phyloP scores from a whole-genome alignment of 1,140 invertebrate genomes.

The Drosophila aff. region DNA sequence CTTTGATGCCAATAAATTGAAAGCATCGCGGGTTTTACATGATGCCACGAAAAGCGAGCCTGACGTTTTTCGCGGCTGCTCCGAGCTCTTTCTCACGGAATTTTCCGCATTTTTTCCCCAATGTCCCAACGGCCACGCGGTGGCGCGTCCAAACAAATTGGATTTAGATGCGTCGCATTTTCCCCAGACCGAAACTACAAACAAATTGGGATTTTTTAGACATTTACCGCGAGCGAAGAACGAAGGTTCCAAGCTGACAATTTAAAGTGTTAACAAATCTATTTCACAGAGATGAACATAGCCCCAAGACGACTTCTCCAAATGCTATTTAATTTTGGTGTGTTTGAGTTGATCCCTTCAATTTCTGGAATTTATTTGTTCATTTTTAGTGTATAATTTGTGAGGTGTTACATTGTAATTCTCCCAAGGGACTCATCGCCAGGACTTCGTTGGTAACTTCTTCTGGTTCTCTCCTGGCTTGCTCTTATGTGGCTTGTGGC shows the following conservation, averaged over 20 bases:
- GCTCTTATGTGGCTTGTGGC: not conserved
- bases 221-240: not conserved
- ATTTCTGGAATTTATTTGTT: not conserved
- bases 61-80: constrained; percentile 10
- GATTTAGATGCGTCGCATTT: constrained; percentile 6
- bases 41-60: constrained; percentile 22
- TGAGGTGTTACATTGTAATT: not conserved
- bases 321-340: not conserved
- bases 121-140: not conserved
- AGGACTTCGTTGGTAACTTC: too few species aligned
- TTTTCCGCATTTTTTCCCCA: constrained; percentile 3
- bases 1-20: constrained; percentile 58
- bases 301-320: too few species aligned
- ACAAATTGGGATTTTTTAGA: not conserved
- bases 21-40: constrained; percentile 38
- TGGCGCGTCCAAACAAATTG: constrained; percentile 3
- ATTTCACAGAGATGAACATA: too few species aligned
- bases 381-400: not conserved
- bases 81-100: not conserved
- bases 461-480: too few species aligned
- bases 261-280: not conserved
- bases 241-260: not conserved
- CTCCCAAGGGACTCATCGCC: not conserved
- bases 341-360: not conserved
- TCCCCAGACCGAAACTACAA: constrained; percentile 5